Percentiles rank a stretch among this genome's conserved stretches.
Conservation (phyloP, 1,140 invertebrate genomes). For the Neotoxoptera formosana region DNA sequence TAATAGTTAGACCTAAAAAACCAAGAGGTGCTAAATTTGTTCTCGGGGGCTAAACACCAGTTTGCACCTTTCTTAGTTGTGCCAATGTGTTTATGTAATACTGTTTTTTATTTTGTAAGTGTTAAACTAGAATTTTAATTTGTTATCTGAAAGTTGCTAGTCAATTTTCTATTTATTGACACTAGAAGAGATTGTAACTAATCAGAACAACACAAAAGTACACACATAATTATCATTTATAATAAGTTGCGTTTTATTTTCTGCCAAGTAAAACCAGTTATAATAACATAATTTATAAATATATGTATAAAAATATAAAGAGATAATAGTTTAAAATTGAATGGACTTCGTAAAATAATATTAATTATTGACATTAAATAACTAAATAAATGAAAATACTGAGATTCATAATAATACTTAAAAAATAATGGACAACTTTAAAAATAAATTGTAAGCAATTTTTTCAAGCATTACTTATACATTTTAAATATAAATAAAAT, state of each 20-base stretch:
- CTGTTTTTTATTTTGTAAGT: neutral
- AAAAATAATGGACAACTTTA: neutral
- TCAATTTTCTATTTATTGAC: neutral
- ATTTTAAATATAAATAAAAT: constrained; percentile 11
- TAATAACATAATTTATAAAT: neutral
- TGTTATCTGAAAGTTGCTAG: neutral
- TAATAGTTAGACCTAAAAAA: too few species aligned
- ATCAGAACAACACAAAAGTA: neutral
- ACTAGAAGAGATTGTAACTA: neutral
- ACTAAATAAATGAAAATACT: neutral
- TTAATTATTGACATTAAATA: neutral
- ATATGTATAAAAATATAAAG: neutral
- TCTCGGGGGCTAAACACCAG: too few species aligned
- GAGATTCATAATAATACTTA: neutral
- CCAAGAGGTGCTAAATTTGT: too few species aligned
- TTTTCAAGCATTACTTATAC: neutral
- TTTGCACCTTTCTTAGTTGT: too few species aligned
- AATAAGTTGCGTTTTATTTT: neutral
- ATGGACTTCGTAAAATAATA: neutral
- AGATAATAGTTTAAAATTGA: neutral
- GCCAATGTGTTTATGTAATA: too few species aligned
- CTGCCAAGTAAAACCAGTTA: neutral
- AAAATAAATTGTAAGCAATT: neutral
- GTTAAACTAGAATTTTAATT: neutral
- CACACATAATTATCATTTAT: neutral